phyloP scores from a whole-genome alignment of 2,113 vertebrate species.

The Clarias batrachus region DNA sequence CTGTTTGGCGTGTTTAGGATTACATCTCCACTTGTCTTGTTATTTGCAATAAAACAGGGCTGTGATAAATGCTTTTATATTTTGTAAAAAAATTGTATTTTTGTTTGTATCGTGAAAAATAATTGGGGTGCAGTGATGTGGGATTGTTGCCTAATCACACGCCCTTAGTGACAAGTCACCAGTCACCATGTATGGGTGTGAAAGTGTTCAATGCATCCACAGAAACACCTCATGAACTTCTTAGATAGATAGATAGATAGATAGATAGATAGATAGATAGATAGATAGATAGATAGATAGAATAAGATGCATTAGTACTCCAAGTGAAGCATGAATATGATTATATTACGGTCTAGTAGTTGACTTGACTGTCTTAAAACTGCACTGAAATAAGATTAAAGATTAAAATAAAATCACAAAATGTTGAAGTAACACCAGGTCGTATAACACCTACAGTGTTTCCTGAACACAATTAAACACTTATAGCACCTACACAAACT shows the following conservation, averaged over 20 bases:
- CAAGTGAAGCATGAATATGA: background rate
- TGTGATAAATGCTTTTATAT: background rate
- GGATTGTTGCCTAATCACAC: background rate
- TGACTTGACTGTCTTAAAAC: background rate
- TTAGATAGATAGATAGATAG: too few relatives aligned
- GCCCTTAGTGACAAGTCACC: background rate
- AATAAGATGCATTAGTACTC: conserved; percentile 1
- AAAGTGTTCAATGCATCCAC: background rate
- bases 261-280: background rate
- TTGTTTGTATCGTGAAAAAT: background rate
- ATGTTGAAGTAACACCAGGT: background rate
- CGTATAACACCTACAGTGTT: too few relatives aligned
- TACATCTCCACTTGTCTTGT: background rate
- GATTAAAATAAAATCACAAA: background rate
- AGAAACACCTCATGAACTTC: too few relatives aligned
- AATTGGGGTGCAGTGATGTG: background rate
- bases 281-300: background rate
- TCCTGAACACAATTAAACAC: background rate
- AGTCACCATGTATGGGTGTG: background rate
- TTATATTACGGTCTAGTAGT: background rate
- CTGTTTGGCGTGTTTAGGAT: background rate
- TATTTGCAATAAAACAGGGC: background rate
- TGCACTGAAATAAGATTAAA: background rate
- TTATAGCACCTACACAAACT: background rate
- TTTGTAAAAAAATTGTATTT: background rate